These are phyloP conservation scores for Edolisoma coerulescens DNA, from an alignment of 2,113 vertebrate genomes.

Conservation along the genomic window DNA sequence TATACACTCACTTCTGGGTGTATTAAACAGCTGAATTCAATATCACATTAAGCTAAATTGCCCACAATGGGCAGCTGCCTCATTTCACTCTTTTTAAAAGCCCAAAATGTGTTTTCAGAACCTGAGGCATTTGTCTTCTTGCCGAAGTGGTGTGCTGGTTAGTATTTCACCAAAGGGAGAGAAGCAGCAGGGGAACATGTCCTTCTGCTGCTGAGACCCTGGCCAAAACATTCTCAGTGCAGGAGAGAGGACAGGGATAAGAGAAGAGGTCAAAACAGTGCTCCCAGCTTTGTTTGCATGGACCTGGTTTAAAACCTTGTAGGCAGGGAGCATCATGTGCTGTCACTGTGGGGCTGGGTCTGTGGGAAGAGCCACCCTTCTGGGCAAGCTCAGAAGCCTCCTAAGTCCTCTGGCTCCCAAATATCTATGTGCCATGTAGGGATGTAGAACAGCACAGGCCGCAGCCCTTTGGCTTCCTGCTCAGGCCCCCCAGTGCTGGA, in stretches of 20 bases:
- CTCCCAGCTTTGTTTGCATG: neutral
- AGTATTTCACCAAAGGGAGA: neutral
- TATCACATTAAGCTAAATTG: slow-evolving; percentile 21
- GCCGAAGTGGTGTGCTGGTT: neutral
- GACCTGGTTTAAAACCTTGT: neutral
- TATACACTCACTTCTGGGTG: slow-evolving; percentile 11
- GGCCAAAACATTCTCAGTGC: neutral
- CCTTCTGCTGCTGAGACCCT: neutral
- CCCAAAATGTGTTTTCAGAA: neutral
- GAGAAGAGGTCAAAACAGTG: neutral
- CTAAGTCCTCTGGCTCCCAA: neutral
- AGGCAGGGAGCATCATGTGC: fast-evolving
- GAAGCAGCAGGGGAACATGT: fast-evolving
- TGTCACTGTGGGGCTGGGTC: neutral
- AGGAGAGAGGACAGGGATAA: neutral
- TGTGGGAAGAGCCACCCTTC: neutral
- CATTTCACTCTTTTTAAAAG: neutral
- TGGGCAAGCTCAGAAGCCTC: neutral
- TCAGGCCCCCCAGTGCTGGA: neutral
- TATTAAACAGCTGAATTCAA: slow-evolving; percentile 35
- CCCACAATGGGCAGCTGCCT: slow-evolving; percentile 35
- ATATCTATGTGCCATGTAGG: neutral
- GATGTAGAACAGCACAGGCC: neutral
- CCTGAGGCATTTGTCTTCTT: neutral
- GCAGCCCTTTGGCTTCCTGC: neutral